Evolutionary conservation across 2,797 vertebrate genomes (phyloP).

Genomic region (Mico argentatus): DNA sequence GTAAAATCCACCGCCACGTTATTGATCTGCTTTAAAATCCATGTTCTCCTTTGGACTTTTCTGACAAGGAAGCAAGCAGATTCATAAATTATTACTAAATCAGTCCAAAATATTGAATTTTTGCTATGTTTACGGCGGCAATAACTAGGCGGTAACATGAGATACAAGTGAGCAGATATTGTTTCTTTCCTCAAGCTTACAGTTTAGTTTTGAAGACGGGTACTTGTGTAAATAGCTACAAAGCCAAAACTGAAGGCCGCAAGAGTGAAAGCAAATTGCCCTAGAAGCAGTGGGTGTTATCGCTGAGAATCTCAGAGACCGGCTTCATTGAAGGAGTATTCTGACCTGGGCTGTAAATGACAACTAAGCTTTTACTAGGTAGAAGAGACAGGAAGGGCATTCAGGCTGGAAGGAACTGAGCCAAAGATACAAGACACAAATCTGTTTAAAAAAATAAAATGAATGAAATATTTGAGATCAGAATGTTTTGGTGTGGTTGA

Average conservation of each 20-base stretch:
- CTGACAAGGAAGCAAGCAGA: conserved; percentile 2
- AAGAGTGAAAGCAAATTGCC: not conserved
- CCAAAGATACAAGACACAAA: not conserved
- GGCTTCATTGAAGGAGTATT: not conserved
- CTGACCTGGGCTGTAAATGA: not conserved
- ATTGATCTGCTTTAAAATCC: conserved; percentile 21
- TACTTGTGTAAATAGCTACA: not conserved
- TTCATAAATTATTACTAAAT: conserved; percentile 7
- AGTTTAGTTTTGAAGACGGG: conserved; percentile 32
- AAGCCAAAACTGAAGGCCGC: conserved; percentile 17
- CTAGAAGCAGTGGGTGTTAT: not conserved
- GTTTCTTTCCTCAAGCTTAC: not conserved
- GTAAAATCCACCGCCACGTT: conserved; percentile 24
- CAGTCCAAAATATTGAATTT: not conserved
- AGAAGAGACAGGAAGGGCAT: not conserved
- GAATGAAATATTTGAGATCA: not conserved
- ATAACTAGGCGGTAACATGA: not conserved
- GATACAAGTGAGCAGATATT: not conserved
- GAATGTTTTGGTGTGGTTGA: not conserved
- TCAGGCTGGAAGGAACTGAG: not conserved
- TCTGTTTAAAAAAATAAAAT: not conserved
- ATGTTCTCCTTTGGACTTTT: conserved; percentile 13
- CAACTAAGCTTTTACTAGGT: not conserved
- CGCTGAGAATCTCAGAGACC: not conserved
- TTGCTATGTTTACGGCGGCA: not conserved